These are phyloP conservation scores for Pemphredon lugubris DNA, from an alignment of 2,888 invertebrate species.

Conservation along the genomic window DNA sequence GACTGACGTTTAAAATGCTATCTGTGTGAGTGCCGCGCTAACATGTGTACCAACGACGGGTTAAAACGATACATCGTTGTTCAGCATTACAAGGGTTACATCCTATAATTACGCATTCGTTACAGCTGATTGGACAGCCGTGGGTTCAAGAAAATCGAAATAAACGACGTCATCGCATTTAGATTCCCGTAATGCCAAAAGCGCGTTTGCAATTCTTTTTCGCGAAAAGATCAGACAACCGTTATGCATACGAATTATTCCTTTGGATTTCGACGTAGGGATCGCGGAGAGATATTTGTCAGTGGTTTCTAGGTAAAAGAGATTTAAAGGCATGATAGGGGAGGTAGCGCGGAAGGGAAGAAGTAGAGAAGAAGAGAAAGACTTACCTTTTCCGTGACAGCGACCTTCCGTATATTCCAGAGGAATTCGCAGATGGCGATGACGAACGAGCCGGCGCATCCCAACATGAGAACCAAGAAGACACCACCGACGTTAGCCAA, in stretches of 20 bases:
- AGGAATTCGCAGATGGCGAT: conserved; percentile 92
- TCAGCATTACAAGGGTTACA: too few relatives aligned
- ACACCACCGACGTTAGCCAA: conserved; percentile 88
- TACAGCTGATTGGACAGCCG: too few relatives aligned
- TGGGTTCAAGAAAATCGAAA: too few relatives aligned
- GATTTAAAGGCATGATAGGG: conserved; percentile 10
- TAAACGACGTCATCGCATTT: too few relatives aligned
- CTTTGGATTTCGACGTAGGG: background rate
- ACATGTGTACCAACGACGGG: too few relatives aligned
- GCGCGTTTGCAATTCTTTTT: too few relatives aligned
- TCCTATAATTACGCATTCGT: too few relatives aligned
- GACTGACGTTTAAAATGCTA: too few relatives aligned
- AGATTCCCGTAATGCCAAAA: too few relatives aligned
- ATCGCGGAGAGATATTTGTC: conserved; percentile 2
- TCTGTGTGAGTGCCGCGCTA: too few relatives aligned
- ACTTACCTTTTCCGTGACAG: conserved; percentile 86
- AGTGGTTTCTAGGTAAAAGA: conserved; percentile 9
- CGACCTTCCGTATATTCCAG: conserved; percentile 90
- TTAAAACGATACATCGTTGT: too few relatives aligned
- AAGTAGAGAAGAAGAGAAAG: too few relatives aligned
- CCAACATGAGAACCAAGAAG: conserved; percentile 91
- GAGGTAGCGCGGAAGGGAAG: background rate
- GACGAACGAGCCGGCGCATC: conserved; percentile 87
- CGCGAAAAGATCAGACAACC: background rate
- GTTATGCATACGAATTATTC: background rate